Evolutionary conservation across 2,888 invertebrate species (phyloP), one percentile per base, ranked within the genome.

Genomic region (Psylliodes chrysocephalus): DNA sequence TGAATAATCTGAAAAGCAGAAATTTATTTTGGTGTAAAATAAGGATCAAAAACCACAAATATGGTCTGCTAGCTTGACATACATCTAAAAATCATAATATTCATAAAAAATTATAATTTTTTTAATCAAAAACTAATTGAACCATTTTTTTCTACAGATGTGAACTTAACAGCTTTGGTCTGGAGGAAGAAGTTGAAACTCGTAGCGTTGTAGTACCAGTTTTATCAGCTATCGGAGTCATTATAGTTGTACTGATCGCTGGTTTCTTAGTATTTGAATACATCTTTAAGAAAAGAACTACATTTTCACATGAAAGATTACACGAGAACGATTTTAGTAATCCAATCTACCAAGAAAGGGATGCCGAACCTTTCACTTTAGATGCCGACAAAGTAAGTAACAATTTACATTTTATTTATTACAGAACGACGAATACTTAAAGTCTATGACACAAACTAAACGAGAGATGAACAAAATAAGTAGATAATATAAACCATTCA

Each of bases 271-370:
- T 68, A 6, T 78, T 78, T 49, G 78, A 79, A 60, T 76, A 78
- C 59, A 72, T 77, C 30, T 65, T 78, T 25, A 76, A 70, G 55
- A 77, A 75, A 42, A 68, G 80, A 60, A 71, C 74, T 46, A 87
- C 90, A 53, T 93, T 93, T 80, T 89, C 89, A 72, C 94, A 94
- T 84, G 90, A 91, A 64, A 86, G 93, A 8, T 88, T 94, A 76
- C 87, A 92, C 63, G 93, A 94, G 82, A 93, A 92, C 82, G 91
- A 94, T 77, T 82, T 82, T 55, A 94, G 93, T 85, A 94, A 94
- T 85, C 94, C 94, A 22, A 93, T 94, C 89, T 94, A 93, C 82
- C 87, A 92, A 75, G 92, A 92, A 69, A 87, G 89, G 72, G 88
- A 88, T 66, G 88, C 88, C 17, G 87, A 87, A 68, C 84, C 85